These are phyloP conservation scores for Hoplodrina blanda DNA, from an alignment of 2,888 invertebrate genomes.

Conservation along the genomic window DNA sequence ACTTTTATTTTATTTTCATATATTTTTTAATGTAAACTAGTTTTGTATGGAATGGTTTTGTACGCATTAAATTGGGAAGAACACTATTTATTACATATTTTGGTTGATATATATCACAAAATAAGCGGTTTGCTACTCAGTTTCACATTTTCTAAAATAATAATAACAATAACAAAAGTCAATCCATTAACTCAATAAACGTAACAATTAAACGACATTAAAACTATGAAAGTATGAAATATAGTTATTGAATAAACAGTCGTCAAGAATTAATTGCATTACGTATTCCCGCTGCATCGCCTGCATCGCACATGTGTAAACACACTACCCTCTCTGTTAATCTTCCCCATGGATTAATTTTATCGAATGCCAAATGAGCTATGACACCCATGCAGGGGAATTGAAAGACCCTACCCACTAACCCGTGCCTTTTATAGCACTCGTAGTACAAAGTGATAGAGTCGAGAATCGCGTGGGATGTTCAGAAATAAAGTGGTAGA, in stretches of 20 bases:
- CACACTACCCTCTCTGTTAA: conserved; percentile 78
- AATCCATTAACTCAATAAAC: conserved; percentile 65
- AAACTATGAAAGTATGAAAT: conserved; percentile 73
- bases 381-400: conserved; percentile 83
- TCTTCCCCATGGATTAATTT: conserved; percentile 87
- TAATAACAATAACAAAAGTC: conserved; percentile 25
- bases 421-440: conserved; percentile 52
- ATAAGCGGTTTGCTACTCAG: background rate
- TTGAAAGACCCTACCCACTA: conserved; percentile 71
- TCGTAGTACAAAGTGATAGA: conserved; percentile 64
- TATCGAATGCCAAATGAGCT: conserved; percentile 90
- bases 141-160: conserved; percentile 1
- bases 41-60: background rate
- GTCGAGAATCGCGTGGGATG: conserved; percentile 62
- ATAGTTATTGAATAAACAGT: conserved; percentile 77
- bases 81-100: too few species aligned
- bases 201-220: conserved; percentile 67
- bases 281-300: conserved; percentile 70
- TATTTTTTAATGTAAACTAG: background rate
- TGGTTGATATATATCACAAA: background rate
- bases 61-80: background rate
- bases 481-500: conserved; percentile 37
- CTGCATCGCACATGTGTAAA: conserved; percentile 82
- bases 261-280: conserved; percentile 83
- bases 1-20: background rate